Conservation (phyloP, 2,797 vertebrate genomes). For the Borostomias antarcticus region DNA sequence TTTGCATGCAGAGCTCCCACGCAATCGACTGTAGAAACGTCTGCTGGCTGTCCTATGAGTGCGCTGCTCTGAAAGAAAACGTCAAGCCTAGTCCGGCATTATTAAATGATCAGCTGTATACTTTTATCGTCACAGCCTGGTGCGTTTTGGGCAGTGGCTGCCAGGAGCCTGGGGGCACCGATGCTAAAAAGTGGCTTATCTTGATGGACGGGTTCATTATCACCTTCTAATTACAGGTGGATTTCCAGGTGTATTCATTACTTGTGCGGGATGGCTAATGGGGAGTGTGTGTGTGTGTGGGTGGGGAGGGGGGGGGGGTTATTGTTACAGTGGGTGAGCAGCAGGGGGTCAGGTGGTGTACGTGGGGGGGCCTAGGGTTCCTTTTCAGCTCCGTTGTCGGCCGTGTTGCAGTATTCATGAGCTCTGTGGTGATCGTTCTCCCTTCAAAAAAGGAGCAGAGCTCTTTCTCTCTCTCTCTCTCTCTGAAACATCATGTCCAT, state of each 20-base stretch:
- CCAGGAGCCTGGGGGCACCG: constrained; percentile 53
- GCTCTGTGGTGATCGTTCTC: constrained; percentile 62
- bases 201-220: constrained; percentile 86
- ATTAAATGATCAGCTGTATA: constrained; percentile 67
- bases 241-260: constrained; percentile 86
- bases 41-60: constrained; percentile 7
- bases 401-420: constrained; percentile 77
- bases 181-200: constrained; percentile 77
- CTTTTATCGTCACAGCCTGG: constrained; percentile 61
- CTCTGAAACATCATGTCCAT: constrained; percentile 20
- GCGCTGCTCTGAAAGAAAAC: constrained; percentile 13
- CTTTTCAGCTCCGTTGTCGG: constrained; percentile 77
- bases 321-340: constrained; percentile 61
- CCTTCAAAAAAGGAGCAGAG: constrained; percentile 36
- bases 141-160: constrained; percentile 55
- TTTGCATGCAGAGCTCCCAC: constrained; percentile 6
- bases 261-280: constrained; percentile 69
- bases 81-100: constrained; percentile 62
- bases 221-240: constrained; percentile 86
- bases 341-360: constrained; percentile 67
- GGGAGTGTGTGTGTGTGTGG: background rate
- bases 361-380: constrained; percentile 62
- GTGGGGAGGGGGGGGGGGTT: constrained; percentile 19
- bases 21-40: constrained; percentile 15
- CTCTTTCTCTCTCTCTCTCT: constrained; percentile 60